Base-by-base conservation (phyloP, 2,113 vertebrate genomes). In the Pyxicephalus adspersus region DNA sequence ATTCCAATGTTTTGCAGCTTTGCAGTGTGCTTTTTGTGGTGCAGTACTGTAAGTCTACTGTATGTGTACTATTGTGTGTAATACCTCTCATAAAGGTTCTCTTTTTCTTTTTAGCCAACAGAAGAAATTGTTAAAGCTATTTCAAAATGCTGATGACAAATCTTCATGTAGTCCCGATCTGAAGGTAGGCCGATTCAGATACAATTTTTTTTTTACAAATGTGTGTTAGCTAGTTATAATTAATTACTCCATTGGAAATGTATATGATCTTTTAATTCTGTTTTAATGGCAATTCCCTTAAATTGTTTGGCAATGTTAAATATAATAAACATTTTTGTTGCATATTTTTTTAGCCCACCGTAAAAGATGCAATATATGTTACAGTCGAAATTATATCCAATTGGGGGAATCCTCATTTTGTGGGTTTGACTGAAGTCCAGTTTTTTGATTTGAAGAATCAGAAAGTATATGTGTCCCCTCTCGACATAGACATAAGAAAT, bases 381-480 rank as follows among this genome's bases (percentile, higher is more conserved):
- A 97, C 96, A 19, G 92, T 99, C 94, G 96, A 99, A 84, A 94
- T 99, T 85, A 87, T 97, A 84, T 98, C 97, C 28, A 99, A 96
- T 91, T 99, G 98, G 98, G 98, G 98, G 51, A 87, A 90, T 60
- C 20, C 76, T 0, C 26, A 82, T 3, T 87, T 90, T 0, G 95
- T 99, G 22, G 98, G 98, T 0, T 91, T 99, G 88, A 95, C 94
- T 0, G 94, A 97, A 86, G 87, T 99, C 76, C 96, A 99, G 77
- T 99, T 99, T 89, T 97, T 98, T 83, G 95, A 95, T 84, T 89
- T 86, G 16, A 85, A 85, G 29, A 83, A 92, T n/a, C 77, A 88
- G 54, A 96, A 93, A 85, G 90, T 98, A 26, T 95, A 93, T 1
- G 94, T 99, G 72, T 99, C 96, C 0, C 95, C 96, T 65, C 95